phyloP scores from a whole-genome alignment of 2,113 vertebrate genomes.

The Pseudorasbora parva region DNA sequence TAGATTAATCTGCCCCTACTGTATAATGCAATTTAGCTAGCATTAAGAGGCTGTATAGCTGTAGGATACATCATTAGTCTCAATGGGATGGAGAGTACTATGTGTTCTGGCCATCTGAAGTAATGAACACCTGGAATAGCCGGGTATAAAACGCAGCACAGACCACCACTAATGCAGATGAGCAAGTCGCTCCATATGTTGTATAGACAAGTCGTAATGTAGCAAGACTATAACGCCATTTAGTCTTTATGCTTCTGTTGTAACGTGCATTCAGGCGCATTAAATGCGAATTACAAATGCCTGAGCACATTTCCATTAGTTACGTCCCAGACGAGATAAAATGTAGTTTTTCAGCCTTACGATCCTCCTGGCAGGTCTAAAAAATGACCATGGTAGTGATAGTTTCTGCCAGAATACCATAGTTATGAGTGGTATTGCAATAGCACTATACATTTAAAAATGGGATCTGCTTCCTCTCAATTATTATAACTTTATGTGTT shows the following conservation, averaged over 20 bases:
- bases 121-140: conserved; percentile 32
- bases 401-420: neutral
- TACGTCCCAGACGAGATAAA: neutral
- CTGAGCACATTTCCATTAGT: conserved; percentile 1
- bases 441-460: neutral
- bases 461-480: neutral
- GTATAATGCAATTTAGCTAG: conserved; percentile 22
- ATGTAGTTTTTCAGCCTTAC: neutral
- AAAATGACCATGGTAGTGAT: neutral
- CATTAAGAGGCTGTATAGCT: conserved; percentile 25
- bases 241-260: conserved; percentile 28
- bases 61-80: conserved; percentile 32
- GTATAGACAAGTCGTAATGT: conserved; percentile 28
- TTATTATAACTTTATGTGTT: neutral
- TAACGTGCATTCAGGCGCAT: conserved; percentile 1
- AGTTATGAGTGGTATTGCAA: no score
- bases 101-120: conserved; percentile 12
- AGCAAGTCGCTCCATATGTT: conserved; percentile 5
- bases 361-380: neutral
- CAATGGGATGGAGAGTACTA: neutral
- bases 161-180: neutral
- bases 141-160: neutral
- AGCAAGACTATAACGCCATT: conserved; percentile 20
- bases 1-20: conserved; percentile 27
- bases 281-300: conserved; percentile 10